Conservation (phyloP, 2,888 invertebrate genomes). For the Gisinianus flammeolus region DNA sequence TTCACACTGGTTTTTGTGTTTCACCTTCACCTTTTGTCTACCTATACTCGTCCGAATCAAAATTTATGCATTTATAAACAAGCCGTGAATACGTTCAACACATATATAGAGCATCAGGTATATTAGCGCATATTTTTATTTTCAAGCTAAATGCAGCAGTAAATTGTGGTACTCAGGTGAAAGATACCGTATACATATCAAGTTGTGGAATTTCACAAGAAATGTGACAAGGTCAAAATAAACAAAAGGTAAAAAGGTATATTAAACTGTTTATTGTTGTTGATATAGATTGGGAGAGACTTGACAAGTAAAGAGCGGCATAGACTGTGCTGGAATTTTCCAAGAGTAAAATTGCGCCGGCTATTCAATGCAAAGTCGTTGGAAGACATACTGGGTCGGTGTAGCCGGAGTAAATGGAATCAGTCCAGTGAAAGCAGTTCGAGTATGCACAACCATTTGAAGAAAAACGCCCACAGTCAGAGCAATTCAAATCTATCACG, state of each 20-base stretch:
- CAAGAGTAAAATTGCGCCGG: conserved; percentile 54
- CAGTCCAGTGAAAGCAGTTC: conserved; percentile 36
- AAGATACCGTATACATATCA: too few relatives aligned
- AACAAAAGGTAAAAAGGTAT: background rate
- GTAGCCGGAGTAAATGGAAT: conserved; percentile 12
- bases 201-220: too few relatives aligned
- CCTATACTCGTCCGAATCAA: too few relatives aligned
- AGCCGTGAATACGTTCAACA: too few relatives aligned
- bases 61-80: too few relatives aligned
- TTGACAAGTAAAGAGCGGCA: conserved; percentile 8
- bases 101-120: too few relatives aligned
- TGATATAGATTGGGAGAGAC: conserved; percentile 7
- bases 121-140: too few relatives aligned
- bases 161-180: too few relatives aligned
- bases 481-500: conserved; percentile 35
- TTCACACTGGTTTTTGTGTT: too few relatives aligned
- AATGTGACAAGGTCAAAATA: too few relatives aligned
- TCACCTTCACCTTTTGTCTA: too few relatives aligned
- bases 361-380: conserved; percentile 58
- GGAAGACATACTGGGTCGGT: conserved; percentile 56
- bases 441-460: conserved; percentile 11
- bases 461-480: conserved; percentile 22
- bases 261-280: background rate
- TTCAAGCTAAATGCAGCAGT: too few relatives aligned
- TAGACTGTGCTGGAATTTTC: conserved; percentile 56